Evolutionary conservation across 2,888 invertebrate genomes (phyloP), one percentile per base, ranked within the genome.

Genomic region (Melieria picta): DNA sequence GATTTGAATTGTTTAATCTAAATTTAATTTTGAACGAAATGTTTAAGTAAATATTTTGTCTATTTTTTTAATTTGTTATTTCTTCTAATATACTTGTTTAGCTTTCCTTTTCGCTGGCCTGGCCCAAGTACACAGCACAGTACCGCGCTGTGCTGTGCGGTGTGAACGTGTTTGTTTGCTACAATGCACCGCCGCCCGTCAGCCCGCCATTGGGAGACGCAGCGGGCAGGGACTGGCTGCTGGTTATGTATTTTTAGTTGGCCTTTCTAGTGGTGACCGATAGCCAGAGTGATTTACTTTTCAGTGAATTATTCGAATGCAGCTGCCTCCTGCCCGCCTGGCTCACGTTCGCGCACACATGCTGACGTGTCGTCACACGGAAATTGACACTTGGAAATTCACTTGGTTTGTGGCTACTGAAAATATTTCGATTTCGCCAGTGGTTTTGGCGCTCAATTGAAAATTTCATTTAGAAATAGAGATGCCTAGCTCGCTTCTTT

Each of bases 211-310:
- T 30, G 30, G 30, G 30, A 30, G 30, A 1, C 30, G 30, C 30
- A 30, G 30, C 30, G 30, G 30, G 30, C 30, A 30, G 30, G 30
- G 30, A 30, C 30, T 30, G 30, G 30, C 30, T 2, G 30, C 2
- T 30, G 30, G 9, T 7, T 52, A 16, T 7, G 56, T 74, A 74
- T 74, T 72, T 74, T 71, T 71, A 72, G 74, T 48, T 74, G 72
- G 69, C 72, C 72, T 69, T 72, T 69, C 69, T 72, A 65, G 57
- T 69, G 72, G 55, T 72, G 72, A 72, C 74, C 74, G 74, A 74
- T 65, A 74, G 72, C 65, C 69, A n/a, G 72, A 73, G 69, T 72
- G 64, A 73, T 71, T 68, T 72, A 72, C 48, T 71, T 74, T 57
- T 5, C 42, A 55, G 43, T 30, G 30, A 30, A 30, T 30, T 72